Evolutionary conservation across 2,113 vertebrate species (phyloP).

Genomic region (Lophura nycthemera): DNA sequence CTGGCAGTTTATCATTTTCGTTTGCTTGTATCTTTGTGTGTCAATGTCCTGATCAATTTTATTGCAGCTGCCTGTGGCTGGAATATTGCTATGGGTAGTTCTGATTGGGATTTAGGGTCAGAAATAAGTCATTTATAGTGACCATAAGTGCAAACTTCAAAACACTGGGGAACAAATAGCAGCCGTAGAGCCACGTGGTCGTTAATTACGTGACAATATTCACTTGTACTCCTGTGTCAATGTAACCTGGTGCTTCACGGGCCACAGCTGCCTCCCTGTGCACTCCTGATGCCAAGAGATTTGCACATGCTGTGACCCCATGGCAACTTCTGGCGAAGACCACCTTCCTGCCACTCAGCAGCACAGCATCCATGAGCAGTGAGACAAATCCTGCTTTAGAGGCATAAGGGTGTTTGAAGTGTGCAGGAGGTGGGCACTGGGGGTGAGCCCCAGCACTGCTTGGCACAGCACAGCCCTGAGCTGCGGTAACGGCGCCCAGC

Average conservation of each 20-base stretch:
- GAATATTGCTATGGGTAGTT: background rate
- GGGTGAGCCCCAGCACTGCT: too few relatives aligned
- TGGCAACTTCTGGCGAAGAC: background rate
- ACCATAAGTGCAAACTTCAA: background rate
- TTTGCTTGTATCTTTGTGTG: conserved; percentile 17
- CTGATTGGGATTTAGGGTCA: background rate
- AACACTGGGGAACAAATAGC: background rate
- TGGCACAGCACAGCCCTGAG: too few relatives aligned
- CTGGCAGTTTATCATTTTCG: conserved; percentile 11
- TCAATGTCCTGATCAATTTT: conserved; percentile 31
- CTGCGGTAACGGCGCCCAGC: too few relatives aligned
- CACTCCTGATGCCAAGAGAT: background rate
- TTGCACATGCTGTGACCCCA: background rate
- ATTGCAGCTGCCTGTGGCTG: background rate
- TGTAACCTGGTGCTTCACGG: background rate
- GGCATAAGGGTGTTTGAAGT: accelerated
- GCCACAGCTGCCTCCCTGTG: background rate
- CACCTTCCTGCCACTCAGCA: background rate
- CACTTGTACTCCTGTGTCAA: background rate
- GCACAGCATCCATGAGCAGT: background rate
- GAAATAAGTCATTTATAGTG: background rate
- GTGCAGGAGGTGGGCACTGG: too few relatives aligned
- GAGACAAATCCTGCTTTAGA: background rate
- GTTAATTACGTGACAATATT: background rate
- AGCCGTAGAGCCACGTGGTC: background rate